Evolutionary conservation across 2,113 vertebrate genomes (phyloP).

Genomic region (Mionectes macconnelli): DNA sequence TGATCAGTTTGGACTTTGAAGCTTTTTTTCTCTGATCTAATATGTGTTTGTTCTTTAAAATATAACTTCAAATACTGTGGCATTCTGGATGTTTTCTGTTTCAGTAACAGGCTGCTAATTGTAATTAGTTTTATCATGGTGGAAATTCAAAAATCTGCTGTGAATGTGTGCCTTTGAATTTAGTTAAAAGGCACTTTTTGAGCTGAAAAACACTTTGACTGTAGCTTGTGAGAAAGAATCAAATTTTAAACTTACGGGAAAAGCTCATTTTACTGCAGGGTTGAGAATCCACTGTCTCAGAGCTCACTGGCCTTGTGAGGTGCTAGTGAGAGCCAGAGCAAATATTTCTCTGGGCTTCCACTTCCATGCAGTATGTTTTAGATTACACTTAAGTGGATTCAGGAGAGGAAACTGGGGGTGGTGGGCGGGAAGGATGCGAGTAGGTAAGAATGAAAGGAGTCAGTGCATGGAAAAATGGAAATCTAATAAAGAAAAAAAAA

Average conservation of each 20-base stretch:
- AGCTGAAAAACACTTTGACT: conserved; percentile 35
- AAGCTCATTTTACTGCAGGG: conserved; percentile 22
- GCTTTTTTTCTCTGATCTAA: not conserved
- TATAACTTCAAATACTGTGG: not conserved
- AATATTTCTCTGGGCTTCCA: conserved; percentile 53
- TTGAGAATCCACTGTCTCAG: conserved; percentile 39
- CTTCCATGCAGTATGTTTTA: conserved; percentile 38
- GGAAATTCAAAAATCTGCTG: not conserved
- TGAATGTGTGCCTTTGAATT: not conserved
- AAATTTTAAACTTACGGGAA: conserved; percentile 44
- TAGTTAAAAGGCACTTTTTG: not conserved
- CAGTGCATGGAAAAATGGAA: not conserved
- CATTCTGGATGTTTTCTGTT: conserved; percentile 5
- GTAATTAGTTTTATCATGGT: conserved; percentile 24
- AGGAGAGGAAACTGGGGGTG: conserved; percentile 48
- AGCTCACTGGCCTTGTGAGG: conserved; percentile 26
- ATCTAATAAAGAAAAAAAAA: not conserved
- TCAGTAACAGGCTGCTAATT: conserved; percentile 12
- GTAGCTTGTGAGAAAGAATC: not conserved
- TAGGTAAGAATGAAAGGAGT: conserved; percentile 4
- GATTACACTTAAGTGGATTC: conserved; percentile 47
- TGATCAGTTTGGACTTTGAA: not conserved
- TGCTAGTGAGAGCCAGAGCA: conserved; percentile 3
- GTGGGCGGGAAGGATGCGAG: not conserved
- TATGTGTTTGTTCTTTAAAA: not conserved